These are phyloP conservation scores for Apotomis capreana DNA, from an alignment of 2,888 invertebrate species.

Conservation along the genomic window DNA sequence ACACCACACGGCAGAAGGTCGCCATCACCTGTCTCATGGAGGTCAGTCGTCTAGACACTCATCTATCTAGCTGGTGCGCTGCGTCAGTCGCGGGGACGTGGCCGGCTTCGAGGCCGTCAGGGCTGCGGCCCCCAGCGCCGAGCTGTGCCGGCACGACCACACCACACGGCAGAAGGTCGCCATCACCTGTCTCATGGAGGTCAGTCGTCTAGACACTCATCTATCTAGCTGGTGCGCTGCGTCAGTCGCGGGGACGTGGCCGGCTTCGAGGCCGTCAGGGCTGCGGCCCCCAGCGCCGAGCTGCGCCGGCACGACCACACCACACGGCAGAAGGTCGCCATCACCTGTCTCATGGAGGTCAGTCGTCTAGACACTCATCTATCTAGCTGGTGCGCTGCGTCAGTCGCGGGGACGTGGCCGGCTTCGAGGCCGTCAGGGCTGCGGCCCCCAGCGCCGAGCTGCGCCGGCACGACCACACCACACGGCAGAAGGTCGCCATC, in stretches of 20 bases:
- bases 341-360: conserved; percentile 98
- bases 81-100: no score
- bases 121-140: conserved; percentile 90
- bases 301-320: conserved; percentile 91
- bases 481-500: conserved; percentile 96
- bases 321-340: conserved; percentile 95
- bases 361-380: conserved; percentile 27
- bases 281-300: conserved; percentile 91
- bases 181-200: conserved; percentile 97
- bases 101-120: no score
- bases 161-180: conserved; percentile 96
- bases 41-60: conserved; percentile 64
- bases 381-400: no score
- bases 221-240: no score
- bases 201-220: conserved; percentile 51
- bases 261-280: no score
- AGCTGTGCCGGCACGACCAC: conserved; percentile 91
- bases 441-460: conserved; percentile 93
- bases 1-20: conserved; percentile 94
- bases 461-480: conserved; percentile 89
- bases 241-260: no score
- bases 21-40: conserved; percentile 98
- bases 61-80: no score
- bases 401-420: no score
- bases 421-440: no score